Percentiles rank a stretch among this genome's conserved stretches.
These are phyloP conservation scores for Idaea aversata DNA, from an alignment of 2,888 invertebrate genomes.

Conservation along the genomic window DNA sequence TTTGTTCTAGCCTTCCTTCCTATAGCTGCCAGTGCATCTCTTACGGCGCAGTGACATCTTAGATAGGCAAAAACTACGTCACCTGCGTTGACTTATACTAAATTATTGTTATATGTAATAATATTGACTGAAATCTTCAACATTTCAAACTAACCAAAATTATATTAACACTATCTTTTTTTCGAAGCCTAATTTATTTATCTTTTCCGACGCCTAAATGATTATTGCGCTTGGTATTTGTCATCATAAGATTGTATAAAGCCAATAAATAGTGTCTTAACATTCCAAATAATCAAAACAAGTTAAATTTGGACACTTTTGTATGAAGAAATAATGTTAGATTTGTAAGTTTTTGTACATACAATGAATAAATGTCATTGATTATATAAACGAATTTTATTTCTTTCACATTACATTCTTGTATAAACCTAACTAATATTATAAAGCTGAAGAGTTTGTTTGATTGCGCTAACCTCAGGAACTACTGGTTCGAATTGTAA, in stretches of 20 bases:
- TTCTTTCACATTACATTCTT: constrained; percentile 27
- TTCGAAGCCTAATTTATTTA: constrained; percentile 38
- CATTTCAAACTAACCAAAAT: constrained; percentile 27
- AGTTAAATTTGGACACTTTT: constrained; percentile 78
- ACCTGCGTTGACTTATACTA: neutral
- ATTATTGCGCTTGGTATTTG: constrained; percentile 58
- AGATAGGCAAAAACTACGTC: neutral
- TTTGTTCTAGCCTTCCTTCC: too few relatives aligned
- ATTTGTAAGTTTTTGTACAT: constrained; percentile 80
- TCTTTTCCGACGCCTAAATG: constrained; percentile 37
- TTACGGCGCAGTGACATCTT: neutral
- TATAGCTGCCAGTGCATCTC: too few relatives aligned
- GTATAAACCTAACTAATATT: too few relatives aligned
- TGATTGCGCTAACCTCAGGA: too few relatives aligned
- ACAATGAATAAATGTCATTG: constrained; percentile 80
- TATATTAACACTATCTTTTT: constrained; percentile 16
- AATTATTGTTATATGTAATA: constrained; percentile 25
- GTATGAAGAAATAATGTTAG: constrained; percentile 69
- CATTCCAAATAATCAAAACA: constrained; percentile 77
- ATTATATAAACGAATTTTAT: constrained; percentile 55
- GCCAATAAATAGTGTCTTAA: constrained; percentile 77
- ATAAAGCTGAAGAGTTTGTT: too few relatives aligned
- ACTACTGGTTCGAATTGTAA: too few relatives aligned
- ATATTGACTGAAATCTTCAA: constrained; percentile 32
- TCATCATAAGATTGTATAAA: constrained; percentile 61